Base-by-base conservation (phyloP, 2,797 vertebrate species). In the Notolabrus celidotus region DNA sequence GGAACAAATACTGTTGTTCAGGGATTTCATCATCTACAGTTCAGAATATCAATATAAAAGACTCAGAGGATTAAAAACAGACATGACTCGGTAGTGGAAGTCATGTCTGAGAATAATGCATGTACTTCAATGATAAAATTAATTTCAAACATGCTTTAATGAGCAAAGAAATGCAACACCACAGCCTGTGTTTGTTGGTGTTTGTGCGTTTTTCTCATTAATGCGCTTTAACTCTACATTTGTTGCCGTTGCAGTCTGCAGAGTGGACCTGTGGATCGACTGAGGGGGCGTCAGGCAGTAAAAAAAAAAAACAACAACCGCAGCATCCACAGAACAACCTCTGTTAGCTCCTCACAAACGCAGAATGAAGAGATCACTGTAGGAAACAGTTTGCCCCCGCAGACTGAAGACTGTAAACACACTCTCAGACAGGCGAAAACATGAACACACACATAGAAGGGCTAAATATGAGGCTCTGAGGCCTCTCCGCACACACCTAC, bases 231-330 rank as follows among this genome's bases (percentile, higher is more conserved):
- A 58, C 71, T 83, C 46, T 58, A 8, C 67, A 53, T 75, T 73
- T 34, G 69, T 75, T 79, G 79, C 79, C 58, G 81, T 20, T 67
- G 65, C 81, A 68, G 72, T 80, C 77, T 82, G 86, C 45, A 36
- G 51, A 71, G 71, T 61, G 73, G 75, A 89, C 83, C 82, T 72
- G 9, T 0, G 76, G 84, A 84, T 87, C 73, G 77, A 71, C 46
- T 85, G 86, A 84, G 88, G 83, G 76, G 88, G 89, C 76, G 89
- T 77, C 67, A 74, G 55, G 74, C 71, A 67, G 84, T 25, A n/a
- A n/a, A 51, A 49, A 25, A 77, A 80, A 82, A 87, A 25, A 77
- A 80, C 82, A 87, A 86, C 71, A 89, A 66, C 62, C 55, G 20
- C 71, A 70, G 73, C 39, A 65, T 79, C 59, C 56, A 57, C 75